Evolutionary conservation across 1,140 invertebrate genomes (phyloP), one percentile per base, ranked within the genome.

Genomic region (Drosophila mauritiana): DNA sequence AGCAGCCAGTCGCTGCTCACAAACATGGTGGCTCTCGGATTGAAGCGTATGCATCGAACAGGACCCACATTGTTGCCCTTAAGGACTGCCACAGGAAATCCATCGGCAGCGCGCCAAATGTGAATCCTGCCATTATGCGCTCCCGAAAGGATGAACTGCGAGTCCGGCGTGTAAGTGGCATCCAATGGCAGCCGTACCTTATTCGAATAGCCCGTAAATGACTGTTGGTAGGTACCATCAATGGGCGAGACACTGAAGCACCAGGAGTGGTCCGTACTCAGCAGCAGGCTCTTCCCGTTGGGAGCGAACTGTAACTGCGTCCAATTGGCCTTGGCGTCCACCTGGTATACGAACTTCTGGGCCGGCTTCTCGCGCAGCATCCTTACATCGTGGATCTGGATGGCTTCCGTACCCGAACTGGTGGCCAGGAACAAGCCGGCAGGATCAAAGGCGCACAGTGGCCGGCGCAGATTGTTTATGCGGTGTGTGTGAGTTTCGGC

Each of bases 231-330:
- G 11, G 10, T 8, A 0, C 82, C 81, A 10, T 46, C 55, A 3
- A 57, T 57, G 13, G 81, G 61, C 27, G 62, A 58, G 27, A 85
- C 59, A n/a, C 59, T 78, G 45, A 85, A 85, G 46, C 77, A 80
- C 43, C 68, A 62, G 4, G 63, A 65, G 13, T 40, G 31, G 65
- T 85, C 48, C 8, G 81, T 85, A 48, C 43, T 34, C 1, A 85
- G 11, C n/a, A 85, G 34, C 0, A 85, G 13, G 0, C 12, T 42
- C 25, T 69, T 62, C 2, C 81, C 81, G 31, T 78, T 43, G 12
- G 77, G 77, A 0, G 81, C 25, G 39, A 85, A 85, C 34, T 85
- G 68, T 37, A 85, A 7, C 27, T 85, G 82, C 3, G 78, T 85
- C 77, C 77, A 85, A 4, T 65, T 69, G 8, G 61, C 67, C 0